Evolutionary conservation across 2,888 invertebrate genomes (phyloP).

Genomic region (Lycocerus yunnanus): DNA sequence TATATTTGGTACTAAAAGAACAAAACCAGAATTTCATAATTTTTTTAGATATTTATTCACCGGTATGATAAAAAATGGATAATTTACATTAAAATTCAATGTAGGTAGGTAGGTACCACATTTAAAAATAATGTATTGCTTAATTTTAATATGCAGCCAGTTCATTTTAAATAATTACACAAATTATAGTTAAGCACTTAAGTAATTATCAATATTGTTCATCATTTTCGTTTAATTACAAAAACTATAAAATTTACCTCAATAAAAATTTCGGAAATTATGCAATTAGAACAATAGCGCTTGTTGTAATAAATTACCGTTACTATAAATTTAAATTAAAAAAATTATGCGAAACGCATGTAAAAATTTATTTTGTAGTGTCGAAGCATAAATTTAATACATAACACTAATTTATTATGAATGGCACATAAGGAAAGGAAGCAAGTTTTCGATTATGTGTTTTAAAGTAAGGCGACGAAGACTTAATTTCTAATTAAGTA

Average conservation of each 20-base stretch:
- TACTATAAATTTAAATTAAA: neutral
- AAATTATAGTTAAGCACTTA: neutral
- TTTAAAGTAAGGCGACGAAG: neutral
- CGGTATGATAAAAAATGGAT: neutral
- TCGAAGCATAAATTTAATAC: too few species aligned
- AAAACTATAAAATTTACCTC: neutral
- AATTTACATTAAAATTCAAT: neutral
- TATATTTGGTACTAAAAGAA: slow-evolving; percentile 7
- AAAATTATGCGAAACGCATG: neutral
- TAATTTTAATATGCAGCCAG: neutral
- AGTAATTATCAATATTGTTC: neutral
- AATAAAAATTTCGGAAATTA: neutral
- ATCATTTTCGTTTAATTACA: neutral
- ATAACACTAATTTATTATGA: neutral
- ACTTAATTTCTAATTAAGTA: neutral
- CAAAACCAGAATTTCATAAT: neutral
- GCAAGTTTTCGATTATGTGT: neutral
- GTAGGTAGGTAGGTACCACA: neutral
- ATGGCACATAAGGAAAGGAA: neutral
- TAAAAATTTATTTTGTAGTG: neutral
- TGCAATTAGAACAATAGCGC: neutral
- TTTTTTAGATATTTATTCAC: neutral
- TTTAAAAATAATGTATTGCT: neutral
- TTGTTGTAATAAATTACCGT: neutral
- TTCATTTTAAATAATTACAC: neutral